These are phyloP conservation scores for Siniperca undulata DNA, from an alignment of 2,797 vertebrate genomes.

Conservation along the genomic window DNA sequence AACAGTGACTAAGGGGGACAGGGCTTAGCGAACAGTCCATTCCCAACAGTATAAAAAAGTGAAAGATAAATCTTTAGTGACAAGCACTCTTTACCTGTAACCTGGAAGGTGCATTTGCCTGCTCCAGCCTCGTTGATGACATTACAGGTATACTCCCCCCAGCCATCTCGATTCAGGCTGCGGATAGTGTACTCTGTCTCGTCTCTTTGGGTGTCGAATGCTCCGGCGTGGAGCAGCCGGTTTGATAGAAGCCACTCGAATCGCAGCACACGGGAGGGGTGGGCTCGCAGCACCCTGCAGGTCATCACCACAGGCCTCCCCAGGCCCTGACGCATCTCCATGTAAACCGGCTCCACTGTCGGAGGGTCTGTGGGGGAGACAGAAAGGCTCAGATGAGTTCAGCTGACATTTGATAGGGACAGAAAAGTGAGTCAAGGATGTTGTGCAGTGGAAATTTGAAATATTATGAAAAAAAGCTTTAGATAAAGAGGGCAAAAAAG, in stretches of 20 bases:
- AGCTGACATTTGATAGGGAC: slow-evolving; percentile 32
- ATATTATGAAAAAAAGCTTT: not conserved
- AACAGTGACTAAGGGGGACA: not conserved
- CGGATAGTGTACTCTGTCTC: slow-evolving; percentile 92
- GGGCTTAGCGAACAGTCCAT: not conserved
- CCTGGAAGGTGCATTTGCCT: slow-evolving; percentile 95
- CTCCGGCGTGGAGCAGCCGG: slow-evolving; percentile 90
- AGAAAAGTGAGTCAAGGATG: slow-evolving; percentile 26
- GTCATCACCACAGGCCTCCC: slow-evolving; percentile 92
- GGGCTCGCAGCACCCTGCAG: slow-evolving; percentile 93
- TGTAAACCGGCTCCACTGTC: slow-evolving; percentile 91
- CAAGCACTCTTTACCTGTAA: slow-evolving; percentile 89
- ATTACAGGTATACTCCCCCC: slow-evolving; percentile 96
- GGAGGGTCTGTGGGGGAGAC: slow-evolving; percentile 89
- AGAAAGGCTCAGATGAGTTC: slow-evolving; percentile 27
- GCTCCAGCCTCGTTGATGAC: slow-evolving; percentile 97
- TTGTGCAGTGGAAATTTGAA: not conserved
- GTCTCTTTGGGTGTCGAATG: slow-evolving; percentile 91
- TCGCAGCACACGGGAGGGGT: slow-evolving; percentile 93
- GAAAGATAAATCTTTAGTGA: not conserved
- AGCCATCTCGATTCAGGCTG: slow-evolving; percentile 91
- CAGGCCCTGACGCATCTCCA: slow-evolving; percentile 96
- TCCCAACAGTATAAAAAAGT: not conserved
- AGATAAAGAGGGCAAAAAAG: slow-evolving; percentile 9
- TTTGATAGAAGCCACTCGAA: slow-evolving; percentile 97